A percentile compares a stretch with the other conserved stretches of the same genome.
Conservation (phyloP, 2,113 vertebrate genomes). For the Scophthalmus maximus region DNA sequence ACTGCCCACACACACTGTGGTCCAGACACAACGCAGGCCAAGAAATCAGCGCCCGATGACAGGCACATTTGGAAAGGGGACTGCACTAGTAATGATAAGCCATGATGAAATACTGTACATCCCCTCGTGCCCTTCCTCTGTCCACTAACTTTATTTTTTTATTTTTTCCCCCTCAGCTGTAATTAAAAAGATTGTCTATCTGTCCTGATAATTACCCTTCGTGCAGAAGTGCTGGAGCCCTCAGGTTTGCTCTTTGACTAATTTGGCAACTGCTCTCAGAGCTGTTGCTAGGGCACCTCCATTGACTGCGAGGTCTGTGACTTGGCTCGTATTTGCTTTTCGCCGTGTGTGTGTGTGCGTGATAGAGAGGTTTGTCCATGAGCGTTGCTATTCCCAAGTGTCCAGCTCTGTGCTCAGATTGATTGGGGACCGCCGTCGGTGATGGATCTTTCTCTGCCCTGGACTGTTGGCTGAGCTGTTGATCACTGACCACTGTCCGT, state of each 20-base stretch:
- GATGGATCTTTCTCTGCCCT: constrained; percentile 60
- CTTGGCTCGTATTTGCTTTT: neutral
- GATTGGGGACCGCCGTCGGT: constrained; percentile 49
- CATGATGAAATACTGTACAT: neutral
- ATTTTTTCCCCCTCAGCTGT: constrained; percentile 33
- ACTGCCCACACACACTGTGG: neutral
- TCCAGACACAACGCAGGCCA: neutral
- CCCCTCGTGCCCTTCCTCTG: constrained; percentile 13
- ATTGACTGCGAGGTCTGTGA: constrained; percentile 40
- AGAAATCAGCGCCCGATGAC: neutral
- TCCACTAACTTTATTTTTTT: neutral
- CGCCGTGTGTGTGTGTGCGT: constrained; percentile 23
- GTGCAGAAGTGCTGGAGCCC: constrained; percentile 32
- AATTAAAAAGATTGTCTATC: constrained; percentile 58
- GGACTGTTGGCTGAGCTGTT: constrained; percentile 44
- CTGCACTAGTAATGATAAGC: neutral
- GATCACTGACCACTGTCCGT: constrained; percentile 57
- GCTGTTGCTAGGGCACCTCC: constrained; percentile 38
- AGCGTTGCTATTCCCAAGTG: constrained; percentile 31
- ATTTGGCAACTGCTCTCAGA: constrained; percentile 52
- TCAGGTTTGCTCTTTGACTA: constrained; percentile 47
- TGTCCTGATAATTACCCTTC: constrained; percentile 56
- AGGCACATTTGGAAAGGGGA: neutral
- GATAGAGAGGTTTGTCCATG: constrained; percentile 34
- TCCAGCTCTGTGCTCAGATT: constrained; percentile 57